Conservation (phyloP, 2,113 vertebrate genomes). For the Pteronura brasiliensis region DNA sequence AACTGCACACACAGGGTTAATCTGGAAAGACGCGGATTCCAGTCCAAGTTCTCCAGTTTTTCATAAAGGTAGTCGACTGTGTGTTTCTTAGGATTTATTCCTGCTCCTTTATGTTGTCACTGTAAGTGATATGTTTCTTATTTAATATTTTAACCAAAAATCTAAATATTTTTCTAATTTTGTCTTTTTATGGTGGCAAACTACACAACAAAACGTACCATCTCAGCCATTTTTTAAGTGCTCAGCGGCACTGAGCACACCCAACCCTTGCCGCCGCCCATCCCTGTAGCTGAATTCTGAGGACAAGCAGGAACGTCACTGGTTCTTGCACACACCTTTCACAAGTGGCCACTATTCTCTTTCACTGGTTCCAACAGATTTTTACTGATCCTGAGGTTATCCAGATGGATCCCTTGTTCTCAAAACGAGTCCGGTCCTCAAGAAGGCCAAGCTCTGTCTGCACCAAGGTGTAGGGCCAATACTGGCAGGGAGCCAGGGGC, state of each 20-base stretch:
- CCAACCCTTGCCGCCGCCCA: background rate
- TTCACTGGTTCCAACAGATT: background rate
- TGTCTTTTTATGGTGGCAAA: background rate
- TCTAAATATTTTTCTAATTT: background rate
- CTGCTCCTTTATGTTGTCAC: background rate
- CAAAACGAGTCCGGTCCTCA: background rate
- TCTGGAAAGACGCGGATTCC: background rate
- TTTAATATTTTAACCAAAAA: background rate
- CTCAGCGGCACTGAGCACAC: background rate
- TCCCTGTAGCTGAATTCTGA: background rate
- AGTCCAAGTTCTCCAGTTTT: background rate
- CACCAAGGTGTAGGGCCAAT: background rate
- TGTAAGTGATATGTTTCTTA: background rate
- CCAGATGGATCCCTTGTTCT: background rate
- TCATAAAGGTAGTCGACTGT: background rate
- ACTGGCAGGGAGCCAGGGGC: background rate
- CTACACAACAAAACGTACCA: background rate
- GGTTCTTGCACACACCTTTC: background rate
- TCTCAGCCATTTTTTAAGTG: background rate
- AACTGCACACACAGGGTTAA: background rate
- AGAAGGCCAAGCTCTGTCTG: background rate
- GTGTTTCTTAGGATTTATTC: background rate
- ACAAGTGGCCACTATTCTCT: background rate
- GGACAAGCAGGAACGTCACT: background rate
- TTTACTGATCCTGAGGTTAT: background rate